Conservation (phyloP, 2,888 invertebrate species). For the Acronicta psi region DNA sequence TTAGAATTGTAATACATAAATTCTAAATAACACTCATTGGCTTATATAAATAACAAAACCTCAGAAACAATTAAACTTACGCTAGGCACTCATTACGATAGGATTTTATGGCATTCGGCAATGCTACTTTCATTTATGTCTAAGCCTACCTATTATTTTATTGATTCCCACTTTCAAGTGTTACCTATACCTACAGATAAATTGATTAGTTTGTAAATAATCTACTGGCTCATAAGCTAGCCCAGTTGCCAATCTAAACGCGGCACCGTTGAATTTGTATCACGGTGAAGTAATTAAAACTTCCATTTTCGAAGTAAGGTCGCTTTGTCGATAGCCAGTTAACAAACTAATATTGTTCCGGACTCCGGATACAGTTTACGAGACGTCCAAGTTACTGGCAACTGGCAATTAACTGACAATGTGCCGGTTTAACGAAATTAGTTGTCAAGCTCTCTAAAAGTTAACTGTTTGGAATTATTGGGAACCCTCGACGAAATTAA, state of each 20-base stretch:
- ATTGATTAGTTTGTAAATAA: background rate
- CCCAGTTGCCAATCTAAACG: slow-evolving; percentile 40
- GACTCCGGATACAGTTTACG: slow-evolving; percentile 41
- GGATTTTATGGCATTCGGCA: no score
- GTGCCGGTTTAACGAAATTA: slow-evolving; percentile 41
- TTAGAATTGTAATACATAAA: no score
- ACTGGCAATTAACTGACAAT: slow-evolving; percentile 48
- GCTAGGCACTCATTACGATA: no score
- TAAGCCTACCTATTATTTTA: no score
- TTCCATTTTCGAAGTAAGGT: slow-evolving; percentile 62
- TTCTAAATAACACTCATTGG: no score
- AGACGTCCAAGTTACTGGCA: slow-evolving; percentile 29
- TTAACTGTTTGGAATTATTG: slow-evolving; percentile 28
- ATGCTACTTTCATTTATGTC: no score
- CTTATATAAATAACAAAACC: no score
- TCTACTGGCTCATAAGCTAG: slow-evolving; percentile 3
- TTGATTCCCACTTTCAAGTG: no score
- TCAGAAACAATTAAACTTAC: no score
- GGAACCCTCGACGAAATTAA: slow-evolving; percentile 1
- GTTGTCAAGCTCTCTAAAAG: slow-evolving; percentile 44
- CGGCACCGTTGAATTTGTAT: slow-evolving; percentile 63
- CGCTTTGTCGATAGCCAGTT: slow-evolving; percentile 50
- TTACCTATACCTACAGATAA: no score
- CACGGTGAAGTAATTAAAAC: slow-evolving; percentile 71
- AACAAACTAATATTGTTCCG: slow-evolving; percentile 59